phyloP scores from a whole-genome alignment of 1,140 invertebrate genomes.

The Hetaerina americana region DNA sequence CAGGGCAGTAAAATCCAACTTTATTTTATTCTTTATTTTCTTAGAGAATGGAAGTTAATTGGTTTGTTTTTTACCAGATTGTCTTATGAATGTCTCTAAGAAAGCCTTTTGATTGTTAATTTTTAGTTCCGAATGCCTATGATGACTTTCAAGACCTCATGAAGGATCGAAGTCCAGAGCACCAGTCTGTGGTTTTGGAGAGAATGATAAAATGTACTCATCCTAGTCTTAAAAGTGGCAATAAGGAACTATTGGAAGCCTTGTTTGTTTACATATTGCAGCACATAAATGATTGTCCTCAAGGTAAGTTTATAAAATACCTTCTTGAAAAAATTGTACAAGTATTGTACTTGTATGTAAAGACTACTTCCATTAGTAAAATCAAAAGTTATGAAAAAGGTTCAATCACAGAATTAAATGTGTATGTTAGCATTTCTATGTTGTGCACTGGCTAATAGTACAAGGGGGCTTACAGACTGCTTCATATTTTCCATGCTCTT shows the following conservation, averaged over 20 bases:
- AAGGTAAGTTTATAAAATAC: too few species aligned
- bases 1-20: too few species aligned
- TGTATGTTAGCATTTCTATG: too few species aligned
- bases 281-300: constrained; percentile 51
- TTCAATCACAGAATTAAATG: too few species aligned
- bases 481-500: too few species aligned
- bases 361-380: too few species aligned
- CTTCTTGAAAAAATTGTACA: too few species aligned
- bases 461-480: too few species aligned
- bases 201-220: constrained; percentile 78
- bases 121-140: constrained; percentile 46
- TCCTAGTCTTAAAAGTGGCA: constrained; percentile 55
- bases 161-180: constrained; percentile 37
- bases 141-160: constrained; percentile 52
- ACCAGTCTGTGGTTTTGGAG: constrained; percentile 58
- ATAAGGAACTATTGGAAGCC: constrained; percentile 59
- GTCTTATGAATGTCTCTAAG: neutral
- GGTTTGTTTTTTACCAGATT: neutral
- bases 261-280: constrained; percentile 62
- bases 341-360: too few species aligned
- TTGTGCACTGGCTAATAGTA: too few species aligned
- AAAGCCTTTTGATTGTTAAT: constrained; percentile 4
- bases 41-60: neutral
- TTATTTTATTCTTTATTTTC: neutral
- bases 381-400: too few species aligned